Base-by-base conservation (phyloP, 2,113 vertebrate species). In the Petrocephalus zakoni region DNA sequence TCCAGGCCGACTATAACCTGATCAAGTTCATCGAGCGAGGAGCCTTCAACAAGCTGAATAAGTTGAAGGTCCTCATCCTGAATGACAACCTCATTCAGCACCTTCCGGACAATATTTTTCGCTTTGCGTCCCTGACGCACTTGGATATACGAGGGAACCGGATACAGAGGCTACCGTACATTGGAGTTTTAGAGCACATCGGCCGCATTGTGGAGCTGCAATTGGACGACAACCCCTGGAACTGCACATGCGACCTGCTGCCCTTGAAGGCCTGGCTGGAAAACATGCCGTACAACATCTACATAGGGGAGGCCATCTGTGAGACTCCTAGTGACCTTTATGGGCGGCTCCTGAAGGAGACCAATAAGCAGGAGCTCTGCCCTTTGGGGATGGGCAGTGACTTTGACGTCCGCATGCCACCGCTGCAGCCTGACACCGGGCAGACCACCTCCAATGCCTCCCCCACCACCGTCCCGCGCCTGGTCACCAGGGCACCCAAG, bases 1-100 rank as follows among this genome's bases (percentile, higher is more conserved):
- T 99, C 94, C 98, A 99, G 95, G 98, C 98, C 90, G 98, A 99
- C 97, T 99, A 99, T 96, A 99, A 99, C 96, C 96, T 99, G 96
- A 99, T 99, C 93, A 98, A 97, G 95, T 98, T 97, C 95, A 98
- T 99, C 91, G 98, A 99, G 94, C 97, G 97, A 72, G 98, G 98
- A 95, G 97, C 98, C 90, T 99, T 99, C 95, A 99, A 99, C 96
- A 99, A 99, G 95, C 96, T 99, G 92, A 98, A 99, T 93, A 98
- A 96, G 93, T 94, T 99, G 58, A 99, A 99, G 96, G 98, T 99
- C 93, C 95, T 99, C 89, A 99, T 99, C 92, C 96, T 99, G 92
- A 99, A 99, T 93, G 98, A 99, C 95, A 99, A 99, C 92, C 97
- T 99, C 87, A 96, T 99, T 93, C 97, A 98, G 91, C 96, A 95